Conservation (phyloP, 92 coral and sea anemone species). For the Porites lobata region DNA sequence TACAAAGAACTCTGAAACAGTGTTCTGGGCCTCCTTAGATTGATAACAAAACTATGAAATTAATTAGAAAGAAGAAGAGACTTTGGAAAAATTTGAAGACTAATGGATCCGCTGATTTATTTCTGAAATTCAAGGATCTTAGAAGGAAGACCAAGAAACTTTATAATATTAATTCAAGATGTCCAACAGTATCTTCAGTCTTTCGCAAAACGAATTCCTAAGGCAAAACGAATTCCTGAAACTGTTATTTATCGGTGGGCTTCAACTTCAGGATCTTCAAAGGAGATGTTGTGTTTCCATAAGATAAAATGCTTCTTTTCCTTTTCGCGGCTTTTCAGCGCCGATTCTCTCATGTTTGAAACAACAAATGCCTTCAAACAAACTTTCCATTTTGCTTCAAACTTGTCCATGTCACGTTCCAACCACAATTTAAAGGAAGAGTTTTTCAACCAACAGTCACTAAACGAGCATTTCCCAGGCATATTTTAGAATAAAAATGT, state of each 20-base stretch:
- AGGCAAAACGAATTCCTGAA: too few species aligned
- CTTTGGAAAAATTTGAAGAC: too few species aligned
- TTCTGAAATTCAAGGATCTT: too few species aligned
- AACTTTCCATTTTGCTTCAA: conserved; percentile 45
- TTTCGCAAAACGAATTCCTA: too few species aligned
- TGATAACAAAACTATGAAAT: too few species aligned
- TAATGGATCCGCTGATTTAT: too few species aligned
- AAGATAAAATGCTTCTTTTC: conserved; percentile 11
- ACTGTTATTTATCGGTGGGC: conserved; percentile 25
- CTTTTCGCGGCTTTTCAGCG: conserved; percentile 4
- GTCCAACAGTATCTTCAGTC: too few species aligned
- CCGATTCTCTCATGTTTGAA: conserved; percentile 63
- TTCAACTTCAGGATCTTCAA: conserved; percentile 50
- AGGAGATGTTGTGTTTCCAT: conserved; percentile 25
- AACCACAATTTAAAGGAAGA: conserved; percentile 41
- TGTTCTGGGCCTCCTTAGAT: too few species aligned
- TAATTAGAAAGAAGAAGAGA: too few species aligned
- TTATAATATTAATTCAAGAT: too few species aligned
- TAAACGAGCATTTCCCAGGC: conserved; percentile 2
- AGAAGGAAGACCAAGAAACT: too few species aligned
- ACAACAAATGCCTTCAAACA: conserved; percentile 53
- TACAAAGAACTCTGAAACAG: too few species aligned
- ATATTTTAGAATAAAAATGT: not conserved
- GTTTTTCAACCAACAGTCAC: not conserved
- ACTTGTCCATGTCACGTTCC: conserved; percentile 55